A percentile compares a stretch with the other conserved stretches of the same genome.
Evolutionary conservation across 2,888 invertebrate species (phyloP).

Genomic region (Tetheella fluctuosa): DNA sequence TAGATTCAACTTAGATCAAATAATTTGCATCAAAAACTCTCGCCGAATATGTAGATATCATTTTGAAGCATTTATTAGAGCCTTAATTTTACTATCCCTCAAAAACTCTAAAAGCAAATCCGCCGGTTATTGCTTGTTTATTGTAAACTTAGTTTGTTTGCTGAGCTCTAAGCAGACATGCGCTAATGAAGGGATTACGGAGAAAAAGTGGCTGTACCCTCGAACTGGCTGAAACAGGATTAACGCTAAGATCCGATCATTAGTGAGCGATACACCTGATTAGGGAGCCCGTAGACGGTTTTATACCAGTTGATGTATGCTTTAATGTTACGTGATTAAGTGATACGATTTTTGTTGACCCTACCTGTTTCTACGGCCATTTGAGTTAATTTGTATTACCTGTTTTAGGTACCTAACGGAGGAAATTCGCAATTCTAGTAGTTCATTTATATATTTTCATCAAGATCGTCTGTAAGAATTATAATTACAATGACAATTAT

Average conservation of each 20-base stretch:
- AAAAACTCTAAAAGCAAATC: not conserved
- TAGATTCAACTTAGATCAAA: too few species aligned
- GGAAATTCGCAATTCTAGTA: too few species aligned
- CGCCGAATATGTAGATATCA: too few species aligned
- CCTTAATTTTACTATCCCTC: too few species aligned
- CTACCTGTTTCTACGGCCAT: constrained; percentile 9
- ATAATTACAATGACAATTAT: too few species aligned
- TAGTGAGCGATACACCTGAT: constrained; percentile 78
- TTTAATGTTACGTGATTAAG: constrained; percentile 51
- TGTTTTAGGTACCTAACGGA: not conserved
- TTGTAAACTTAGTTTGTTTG: constrained; percentile 43
- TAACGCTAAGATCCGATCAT: constrained; percentile 71
- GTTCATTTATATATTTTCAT: too few species aligned
- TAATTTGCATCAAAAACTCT: too few species aligned
- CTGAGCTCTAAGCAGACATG: constrained; percentile 58
- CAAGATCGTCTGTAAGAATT: too few species aligned
- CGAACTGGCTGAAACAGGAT: constrained; percentile 65
- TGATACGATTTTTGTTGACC: constrained; percentile 26
- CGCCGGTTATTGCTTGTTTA: constrained; percentile 11
- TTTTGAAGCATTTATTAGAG: too few species aligned
- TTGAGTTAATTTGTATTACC: not conserved
- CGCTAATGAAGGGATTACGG: constrained; percentile 76
- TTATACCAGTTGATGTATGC: constrained; percentile 61
- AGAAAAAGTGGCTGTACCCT: constrained; percentile 72
- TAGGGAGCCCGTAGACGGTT: constrained; percentile 52